Percentiles rank a stretch among this genome's conserved stretches.
These are phyloP conservation scores for Sialia sialis DNA, from an alignment of 2,113 vertebrate genomes.

Conservation along the genomic window DNA sequence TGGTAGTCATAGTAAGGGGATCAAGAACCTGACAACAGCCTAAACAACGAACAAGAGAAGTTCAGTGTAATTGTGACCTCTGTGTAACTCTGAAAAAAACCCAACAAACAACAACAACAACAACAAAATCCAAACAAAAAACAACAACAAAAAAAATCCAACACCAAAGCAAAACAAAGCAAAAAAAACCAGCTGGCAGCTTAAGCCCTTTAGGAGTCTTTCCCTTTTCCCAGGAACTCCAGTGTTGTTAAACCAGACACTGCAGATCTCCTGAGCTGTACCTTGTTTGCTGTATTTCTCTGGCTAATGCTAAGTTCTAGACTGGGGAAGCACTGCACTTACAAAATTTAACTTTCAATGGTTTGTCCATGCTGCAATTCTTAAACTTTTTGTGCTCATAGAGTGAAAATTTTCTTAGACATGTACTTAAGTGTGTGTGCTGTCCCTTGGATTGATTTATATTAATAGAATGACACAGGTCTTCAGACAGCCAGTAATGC, in stretches of 20 bases:
- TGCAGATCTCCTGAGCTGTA: neutral
- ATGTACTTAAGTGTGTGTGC: fast-evolving
- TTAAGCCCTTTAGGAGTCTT: neutral
- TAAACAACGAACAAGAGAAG: neutral
- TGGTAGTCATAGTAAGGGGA: neutral
- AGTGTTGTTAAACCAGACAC: neutral
- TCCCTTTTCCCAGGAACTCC: neutral
- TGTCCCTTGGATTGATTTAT: neutral
- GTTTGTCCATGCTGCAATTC: neutral
- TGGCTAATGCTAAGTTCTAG: neutral
- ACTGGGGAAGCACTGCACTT: neutral
- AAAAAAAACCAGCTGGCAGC: neutral
- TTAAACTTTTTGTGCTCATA: neutral
- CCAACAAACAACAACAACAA: neutral
- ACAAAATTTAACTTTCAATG: neutral
- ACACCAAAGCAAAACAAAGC: neutral
- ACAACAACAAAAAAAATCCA: neutral
- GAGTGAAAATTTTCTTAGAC: neutral
- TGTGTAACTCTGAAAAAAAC: neutral
- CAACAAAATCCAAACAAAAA: neutral
- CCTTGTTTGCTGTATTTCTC: neutral
- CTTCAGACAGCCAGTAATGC: neutral
- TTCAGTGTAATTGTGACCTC: neutral
- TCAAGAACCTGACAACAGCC: neutral
- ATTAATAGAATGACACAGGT: neutral